A percentile compares a stretch with the other conserved stretches of the same genome.
Conservation (phyloP, 2,113 vertebrate genomes). For the Anoplopoma fimbria region DNA sequence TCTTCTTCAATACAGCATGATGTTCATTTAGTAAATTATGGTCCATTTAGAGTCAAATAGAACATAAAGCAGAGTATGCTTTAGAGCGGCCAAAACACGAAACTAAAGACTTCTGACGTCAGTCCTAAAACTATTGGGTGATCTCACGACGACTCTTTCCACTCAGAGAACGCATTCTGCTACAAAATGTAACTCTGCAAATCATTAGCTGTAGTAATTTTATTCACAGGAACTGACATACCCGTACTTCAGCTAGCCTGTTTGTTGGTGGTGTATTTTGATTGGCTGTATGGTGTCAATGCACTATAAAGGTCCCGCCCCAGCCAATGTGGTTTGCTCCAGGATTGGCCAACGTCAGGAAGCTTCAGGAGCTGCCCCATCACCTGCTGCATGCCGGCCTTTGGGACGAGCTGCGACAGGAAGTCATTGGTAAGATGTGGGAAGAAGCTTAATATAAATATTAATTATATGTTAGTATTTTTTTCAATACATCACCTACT, state of each 20-base stretch:
- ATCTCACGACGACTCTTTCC: not conserved
- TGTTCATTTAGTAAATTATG: not conserved
- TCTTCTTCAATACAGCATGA: too few relatives aligned
- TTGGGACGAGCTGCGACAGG: conserved; percentile 81
- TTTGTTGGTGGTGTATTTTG: not conserved
- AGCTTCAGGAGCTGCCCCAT: conserved; percentile 85
- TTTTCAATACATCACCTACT: too few relatives aligned
- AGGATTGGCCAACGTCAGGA: conserved; percentile 82
- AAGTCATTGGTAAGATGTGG: conserved; percentile 83
- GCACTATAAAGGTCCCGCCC: conserved; percentile 77
- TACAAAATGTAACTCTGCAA: not conserved
- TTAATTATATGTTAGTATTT: too few relatives aligned
- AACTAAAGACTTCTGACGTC: not conserved
- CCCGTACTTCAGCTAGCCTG: not conserved
- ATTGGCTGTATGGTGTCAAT: conserved; percentile 30
- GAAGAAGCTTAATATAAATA: too few relatives aligned
- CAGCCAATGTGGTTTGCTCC: conserved; percentile 88
- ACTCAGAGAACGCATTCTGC: not conserved
- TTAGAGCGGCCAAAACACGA: not conserved
- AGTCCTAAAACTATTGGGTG: not conserved
- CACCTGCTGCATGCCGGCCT: conserved; percentile 81
- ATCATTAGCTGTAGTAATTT: not conserved
- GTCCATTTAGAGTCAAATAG: not conserved
- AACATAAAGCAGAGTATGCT: not conserved
- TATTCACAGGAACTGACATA: not conserved